Conservation (phyloP, 2,888 invertebrate species). For the Drosophila paranaensis region DNA sequence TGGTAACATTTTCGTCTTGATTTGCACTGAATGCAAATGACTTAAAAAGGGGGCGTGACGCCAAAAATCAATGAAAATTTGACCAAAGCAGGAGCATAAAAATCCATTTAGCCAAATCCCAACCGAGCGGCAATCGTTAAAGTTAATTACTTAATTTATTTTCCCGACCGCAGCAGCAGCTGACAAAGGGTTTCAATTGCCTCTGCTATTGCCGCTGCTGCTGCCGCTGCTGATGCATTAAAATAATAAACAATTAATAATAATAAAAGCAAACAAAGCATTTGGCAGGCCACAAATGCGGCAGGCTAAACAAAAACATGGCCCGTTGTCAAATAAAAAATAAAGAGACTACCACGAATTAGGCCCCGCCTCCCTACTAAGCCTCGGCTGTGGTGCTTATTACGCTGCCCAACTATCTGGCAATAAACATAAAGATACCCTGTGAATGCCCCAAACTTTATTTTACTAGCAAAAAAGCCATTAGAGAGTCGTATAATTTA, state of each 20-base stretch:
- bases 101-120: constrained; percentile 35
- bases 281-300: constrained; percentile 47
- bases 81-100: constrained; percentile 33
- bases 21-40: constrained; percentile 60
- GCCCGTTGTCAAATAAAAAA: constrained; percentile 4
- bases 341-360: constrained; percentile 10
- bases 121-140: constrained; percentile 53
- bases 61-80: constrained; percentile 26
- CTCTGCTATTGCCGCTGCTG: constrained; percentile 16
- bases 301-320: constrained; percentile 42
- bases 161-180: constrained; percentile 51
- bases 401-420: constrained; percentile 1
- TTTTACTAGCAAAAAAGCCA: background rate
- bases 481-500: background rate
- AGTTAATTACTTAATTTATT: constrained; percentile 71
- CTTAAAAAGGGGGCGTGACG: constrained; percentile 9
- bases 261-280: constrained; percentile 61
- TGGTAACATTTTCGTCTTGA: constrained; percentile 41
- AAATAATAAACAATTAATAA: constrained; percentile 67
- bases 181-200: constrained; percentile 37
- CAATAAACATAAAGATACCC: constrained; percentile 10
- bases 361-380: constrained; percentile 6
- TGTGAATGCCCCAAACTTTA: background rate
- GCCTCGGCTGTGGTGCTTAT: background rate
- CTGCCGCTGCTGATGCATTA: constrained; percentile 37